A percentile compares a stretch with the other conserved stretches of the same genome.
These are phyloP conservation scores for Symphodus melops DNA, from an alignment of 2,113 vertebrate genomes.

Conservation along the genomic window DNA sequence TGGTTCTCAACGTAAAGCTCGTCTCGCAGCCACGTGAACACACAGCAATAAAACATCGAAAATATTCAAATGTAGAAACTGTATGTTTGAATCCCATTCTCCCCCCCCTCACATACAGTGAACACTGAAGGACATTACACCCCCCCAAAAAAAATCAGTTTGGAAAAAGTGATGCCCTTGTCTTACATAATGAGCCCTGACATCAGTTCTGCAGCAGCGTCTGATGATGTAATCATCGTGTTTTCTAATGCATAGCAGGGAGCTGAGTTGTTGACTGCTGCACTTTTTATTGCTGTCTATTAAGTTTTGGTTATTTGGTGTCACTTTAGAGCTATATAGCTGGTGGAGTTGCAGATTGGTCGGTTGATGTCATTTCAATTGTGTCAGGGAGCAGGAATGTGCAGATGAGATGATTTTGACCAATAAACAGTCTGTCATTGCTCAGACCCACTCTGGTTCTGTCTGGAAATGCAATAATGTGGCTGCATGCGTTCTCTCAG, in stretches of 20 bases:
- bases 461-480: conserved; percentile 67
- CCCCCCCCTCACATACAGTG: no score
- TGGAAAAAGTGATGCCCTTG: conserved; percentile 47
- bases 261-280: not conserved
- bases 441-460: conserved; percentile 24
- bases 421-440: conserved; percentile 52
- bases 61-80: not conserved
- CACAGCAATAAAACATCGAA: not conserved
- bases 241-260: not conserved
- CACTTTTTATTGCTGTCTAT: not conserved
- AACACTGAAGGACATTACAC: not conserved
- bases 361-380: conserved; percentile 59
- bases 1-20: not conserved
- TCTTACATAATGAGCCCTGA: conserved; percentile 28
- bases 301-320: not conserved
- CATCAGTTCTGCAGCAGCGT: conserved; percentile 18
- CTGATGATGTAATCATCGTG: conserved; percentile 22
- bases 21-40: not conserved
- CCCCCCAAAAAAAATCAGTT: not conserved
- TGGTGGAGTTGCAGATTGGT: not conserved
- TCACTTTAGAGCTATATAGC: conserved; percentile 3
- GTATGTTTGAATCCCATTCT: not conserved
- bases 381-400: conserved; percentile 70
- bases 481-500: not conserved
- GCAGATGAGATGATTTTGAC: conserved; percentile 52